phyloP scores from a whole-genome alignment of 2,888 invertebrate genomes.

The Adelognathus sp. region DNA sequence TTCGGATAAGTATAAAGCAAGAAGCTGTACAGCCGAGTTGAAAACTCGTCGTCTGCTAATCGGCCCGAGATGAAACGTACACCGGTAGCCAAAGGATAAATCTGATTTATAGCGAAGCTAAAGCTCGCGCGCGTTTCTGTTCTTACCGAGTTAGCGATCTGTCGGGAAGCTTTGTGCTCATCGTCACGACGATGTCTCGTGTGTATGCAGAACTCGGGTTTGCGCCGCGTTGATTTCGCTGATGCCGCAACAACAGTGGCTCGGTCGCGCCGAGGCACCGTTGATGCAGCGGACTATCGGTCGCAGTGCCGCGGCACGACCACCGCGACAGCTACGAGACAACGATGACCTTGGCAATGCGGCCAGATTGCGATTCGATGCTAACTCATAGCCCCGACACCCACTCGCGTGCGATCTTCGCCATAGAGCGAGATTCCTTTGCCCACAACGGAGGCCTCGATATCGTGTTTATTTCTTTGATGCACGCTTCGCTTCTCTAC shows the following conservation, averaged over 20 bases:
- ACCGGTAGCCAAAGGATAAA: conserved; percentile 3
- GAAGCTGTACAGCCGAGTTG: neutral
- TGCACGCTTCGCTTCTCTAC: conserved; percentile 19
- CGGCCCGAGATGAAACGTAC: conserved; percentile 19
- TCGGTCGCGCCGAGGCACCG: neutral
- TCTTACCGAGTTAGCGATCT: neutral
- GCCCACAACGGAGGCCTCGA: neutral
- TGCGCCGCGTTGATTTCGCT: conserved; percentile 5
- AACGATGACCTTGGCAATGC: conserved; percentile 52
- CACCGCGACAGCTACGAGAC: conserved; percentile 15
- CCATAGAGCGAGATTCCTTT: conserved; percentile 19
- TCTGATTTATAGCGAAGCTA: conserved; percentile 17
- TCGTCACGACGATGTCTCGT: neutral
- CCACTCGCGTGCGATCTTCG: conserved; percentile 47
- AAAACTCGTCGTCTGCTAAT: no score
- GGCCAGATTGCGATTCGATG: conserved; percentile 48
- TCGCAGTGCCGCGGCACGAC: conserved; percentile 16
- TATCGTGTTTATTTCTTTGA: conserved; percentile 5
- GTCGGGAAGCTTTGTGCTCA: neutral
- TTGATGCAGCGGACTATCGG: neutral
- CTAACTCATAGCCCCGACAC: conserved; percentile 50
- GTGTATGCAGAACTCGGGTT: neutral
- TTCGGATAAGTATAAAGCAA: conserved; percentile 4
- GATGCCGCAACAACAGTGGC: neutral
- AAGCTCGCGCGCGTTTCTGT: neutral